phyloP scores from a whole-genome alignment of 2,888 invertebrate species.

The Auanema freiburgensis region DNA sequence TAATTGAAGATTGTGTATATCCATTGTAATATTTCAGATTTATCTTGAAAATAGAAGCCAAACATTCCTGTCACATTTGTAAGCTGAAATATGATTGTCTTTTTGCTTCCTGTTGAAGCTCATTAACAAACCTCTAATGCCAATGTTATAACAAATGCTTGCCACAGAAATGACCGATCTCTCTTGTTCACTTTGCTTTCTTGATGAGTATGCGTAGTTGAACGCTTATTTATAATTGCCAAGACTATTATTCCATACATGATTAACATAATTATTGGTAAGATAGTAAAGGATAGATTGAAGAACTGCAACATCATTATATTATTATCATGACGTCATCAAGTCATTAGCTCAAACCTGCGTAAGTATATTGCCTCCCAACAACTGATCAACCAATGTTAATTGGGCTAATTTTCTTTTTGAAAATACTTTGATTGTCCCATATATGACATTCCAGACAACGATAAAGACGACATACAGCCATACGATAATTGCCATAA shows the following conservation, averaged over 20 bases:
- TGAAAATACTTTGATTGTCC: slow-evolving; percentile 26
- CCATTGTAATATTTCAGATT: slow-evolving; percentile 22
- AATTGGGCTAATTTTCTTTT: slow-evolving; percentile 16
- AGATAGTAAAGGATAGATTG: slow-evolving; percentile 28
- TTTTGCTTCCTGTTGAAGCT: neutral
- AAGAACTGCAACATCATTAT: slow-evolving; percentile 28
- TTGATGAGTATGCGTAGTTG: slow-evolving; percentile 6
- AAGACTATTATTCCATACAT: slow-evolving; percentile 32
- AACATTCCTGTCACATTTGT: slow-evolving; percentile 26
- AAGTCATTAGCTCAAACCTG: slow-evolving; percentile 17
- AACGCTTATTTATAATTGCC: slow-evolving; percentile 31
- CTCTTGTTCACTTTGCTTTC: slow-evolving; percentile 18
- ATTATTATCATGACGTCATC: neutral
- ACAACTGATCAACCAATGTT: slow-evolving; percentile 21
- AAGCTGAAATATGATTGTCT: slow-evolving; percentile 8
- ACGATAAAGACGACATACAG: slow-evolving; percentile 37
- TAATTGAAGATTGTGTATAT: slow-evolving; percentile 29
- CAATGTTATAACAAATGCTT: slow-evolving; percentile 34
- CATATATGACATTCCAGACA: slow-evolving; percentile 35
- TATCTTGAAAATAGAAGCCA: slow-evolving; percentile 17
- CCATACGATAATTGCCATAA: slow-evolving; percentile 30
- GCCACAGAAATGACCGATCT: slow-evolving; percentile 27
- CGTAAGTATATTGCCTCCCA: slow-evolving; percentile 33
- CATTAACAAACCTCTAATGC: slow-evolving; percentile 26
- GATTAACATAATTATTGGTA: slow-evolving; percentile 32